Evolutionary conservation across 53 echinoderm and acorn worm species (phyloP), one percentile per base, ranked within the genome.

Genomic region (Holothuria scabra): DNA sequence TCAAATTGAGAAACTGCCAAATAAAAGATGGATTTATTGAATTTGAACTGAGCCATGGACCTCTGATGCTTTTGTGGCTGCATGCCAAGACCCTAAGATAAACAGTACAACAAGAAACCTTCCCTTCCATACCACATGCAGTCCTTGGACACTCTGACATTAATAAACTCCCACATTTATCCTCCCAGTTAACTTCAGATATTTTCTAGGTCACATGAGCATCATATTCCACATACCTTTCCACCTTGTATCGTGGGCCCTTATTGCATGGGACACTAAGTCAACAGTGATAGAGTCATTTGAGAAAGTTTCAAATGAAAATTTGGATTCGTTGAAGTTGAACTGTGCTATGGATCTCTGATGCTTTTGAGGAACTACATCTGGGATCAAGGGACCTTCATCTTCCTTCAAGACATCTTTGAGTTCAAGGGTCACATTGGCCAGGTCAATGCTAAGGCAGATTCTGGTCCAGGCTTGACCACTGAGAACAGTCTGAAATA

Each of bases 371-470:
- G 71, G 87, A 24, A 35, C 76, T 29, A 80, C 87, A 56, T 24
- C 30, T 13, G 57, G 28, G 5, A 26, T 59, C 11, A 16, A 11
- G 20, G 66, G 22, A 5, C 74, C 65, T 14, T 79, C 25, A 28
- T 69, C 90, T 37, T 29, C 63, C 25, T 32, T 46, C 34, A 59
- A 37, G 46, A 61, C 28, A 34, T 67, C 62, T 46, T 87, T 66
- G 33, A 99, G 81, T 83, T 99, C 99, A 49, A 99, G 86, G 67
- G 94, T 99, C 60, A 99, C 99, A 56, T 99, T 99, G 82, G 88
- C 91, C 1, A 99, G 93, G 81, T 95, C 91, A 68, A 99, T 89
- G 4, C 85, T 82, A 76, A 99, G 80, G 72, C 94, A 94, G 85
- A 99, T 89, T 32, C 89, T 91, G 46, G 94, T 94, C 92, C 99